Conservation (phyloP, 2,888 invertebrate species). For the Caenorhabditis doughertyi region DNA sequence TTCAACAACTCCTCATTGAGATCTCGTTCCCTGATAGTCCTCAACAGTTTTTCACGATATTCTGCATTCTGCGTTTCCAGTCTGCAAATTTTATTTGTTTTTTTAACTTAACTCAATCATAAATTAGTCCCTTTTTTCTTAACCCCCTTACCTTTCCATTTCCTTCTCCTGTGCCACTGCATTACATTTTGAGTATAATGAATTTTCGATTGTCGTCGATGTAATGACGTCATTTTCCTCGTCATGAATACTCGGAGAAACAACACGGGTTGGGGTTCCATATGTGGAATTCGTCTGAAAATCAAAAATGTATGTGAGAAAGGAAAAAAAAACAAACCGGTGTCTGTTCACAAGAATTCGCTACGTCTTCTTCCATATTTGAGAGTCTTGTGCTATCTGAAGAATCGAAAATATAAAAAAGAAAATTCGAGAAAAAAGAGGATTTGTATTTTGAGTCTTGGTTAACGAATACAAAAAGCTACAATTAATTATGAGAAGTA, state of each 20-base stretch:
- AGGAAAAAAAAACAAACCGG: not conserved
- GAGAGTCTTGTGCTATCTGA: not conserved
- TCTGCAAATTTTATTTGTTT: conserved; percentile 59
- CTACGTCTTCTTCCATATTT: conserved; percentile 29
- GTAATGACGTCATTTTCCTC: not conserved
- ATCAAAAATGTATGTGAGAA: not conserved
- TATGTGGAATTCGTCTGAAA: conserved; percentile 52
- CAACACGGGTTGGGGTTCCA: conserved; percentile 47
- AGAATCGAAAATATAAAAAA: not conserved
- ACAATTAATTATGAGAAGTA: too few species aligned
- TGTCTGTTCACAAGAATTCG: conserved; percentile 27
- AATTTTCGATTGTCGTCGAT: conserved; percentile 71
- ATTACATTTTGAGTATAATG: conserved; percentile 81
- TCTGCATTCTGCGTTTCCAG: conserved; percentile 74
- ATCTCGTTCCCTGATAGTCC: conserved; percentile 72
- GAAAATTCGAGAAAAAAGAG: not conserved
- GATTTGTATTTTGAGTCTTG: too few species aligned
- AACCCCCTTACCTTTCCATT: conserved; percentile 65
- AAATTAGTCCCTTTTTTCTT: not conserved
- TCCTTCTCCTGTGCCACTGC: conserved; percentile 49
- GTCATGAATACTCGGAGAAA: not conserved
- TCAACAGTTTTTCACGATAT: conserved; percentile 75
- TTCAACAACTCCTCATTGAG: conserved; percentile 69
- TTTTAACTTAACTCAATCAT: too few species aligned
- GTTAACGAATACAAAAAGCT: too few species aligned